These are phyloP conservation scores for Scaptomyza flava DNA, from an alignment of 2,888 invertebrate species.

Conservation along the genomic window DNA sequence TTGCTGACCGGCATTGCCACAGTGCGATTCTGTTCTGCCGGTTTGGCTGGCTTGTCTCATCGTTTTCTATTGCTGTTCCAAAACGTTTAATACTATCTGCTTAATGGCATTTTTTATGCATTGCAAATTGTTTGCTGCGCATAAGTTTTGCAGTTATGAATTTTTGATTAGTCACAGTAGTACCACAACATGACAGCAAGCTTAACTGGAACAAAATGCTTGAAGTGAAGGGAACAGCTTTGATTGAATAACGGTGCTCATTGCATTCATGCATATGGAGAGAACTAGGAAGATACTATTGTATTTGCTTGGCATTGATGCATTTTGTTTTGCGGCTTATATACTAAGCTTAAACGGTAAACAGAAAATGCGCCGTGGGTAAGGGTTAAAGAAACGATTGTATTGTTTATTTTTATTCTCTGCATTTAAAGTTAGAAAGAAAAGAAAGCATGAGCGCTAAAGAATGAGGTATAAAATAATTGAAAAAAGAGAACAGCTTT, in stretches of 20 bases:
- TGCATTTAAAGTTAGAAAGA: background rate
- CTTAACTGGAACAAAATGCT: conserved; percentile 44
- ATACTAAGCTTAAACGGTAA: background rate
- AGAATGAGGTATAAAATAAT: too few relatives aligned
- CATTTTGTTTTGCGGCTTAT: background rate
- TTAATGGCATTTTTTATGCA: conserved; percentile 62
- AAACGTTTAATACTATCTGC: conserved; percentile 33
- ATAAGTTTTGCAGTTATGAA: conserved; percentile 38
- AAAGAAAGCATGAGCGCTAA: background rate
- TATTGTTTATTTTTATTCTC: background rate
- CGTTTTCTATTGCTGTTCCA: conserved; percentile 32
- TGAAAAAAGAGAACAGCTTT: too few relatives aligned
- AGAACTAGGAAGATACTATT: conserved; percentile 1
- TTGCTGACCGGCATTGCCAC: conserved; percentile 9
- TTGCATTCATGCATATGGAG: background rate
- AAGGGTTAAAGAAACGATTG: background rate
- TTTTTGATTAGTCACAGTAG: conserved; percentile 40
- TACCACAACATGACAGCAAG: conserved; percentile 29
- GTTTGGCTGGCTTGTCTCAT: conserved; percentile 32
- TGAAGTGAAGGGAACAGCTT: conserved; percentile 6
- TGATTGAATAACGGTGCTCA: conserved; percentile 25
- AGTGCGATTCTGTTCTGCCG: conserved; percentile 20
- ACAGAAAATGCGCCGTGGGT: background rate
- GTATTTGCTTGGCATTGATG: background rate
- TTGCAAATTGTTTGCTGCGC: conserved; percentile 46